phyloP scores from a whole-genome alignment of 2,113 vertebrate genomes.

The Redunca redunca region DNA sequence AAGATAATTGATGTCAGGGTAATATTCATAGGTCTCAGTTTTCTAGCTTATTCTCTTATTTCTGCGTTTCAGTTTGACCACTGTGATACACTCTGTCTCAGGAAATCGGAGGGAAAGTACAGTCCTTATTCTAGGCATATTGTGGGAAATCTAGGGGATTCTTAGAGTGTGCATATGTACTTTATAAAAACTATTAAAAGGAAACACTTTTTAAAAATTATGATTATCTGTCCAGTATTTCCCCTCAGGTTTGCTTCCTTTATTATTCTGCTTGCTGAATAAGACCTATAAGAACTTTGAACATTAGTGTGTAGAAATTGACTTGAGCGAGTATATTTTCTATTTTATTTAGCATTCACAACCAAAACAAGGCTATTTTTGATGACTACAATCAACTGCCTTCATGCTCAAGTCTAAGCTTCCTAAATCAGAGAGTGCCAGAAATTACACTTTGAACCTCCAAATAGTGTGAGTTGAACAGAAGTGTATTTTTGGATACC shows the following conservation, averaged over 20 bases:
- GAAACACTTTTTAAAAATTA: not conserved
- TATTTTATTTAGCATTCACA: conserved; percentile 61
- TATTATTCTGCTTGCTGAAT: not conserved
- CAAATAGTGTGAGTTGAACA: conserved; percentile 47
- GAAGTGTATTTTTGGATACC: conserved; percentile 70
- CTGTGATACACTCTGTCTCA: not conserved
- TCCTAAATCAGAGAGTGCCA: conserved; percentile 66
- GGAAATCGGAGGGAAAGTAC: conserved; percentile 23
- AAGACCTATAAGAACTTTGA: not conserved
- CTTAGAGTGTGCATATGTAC: not conserved
- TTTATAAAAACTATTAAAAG: not conserved
- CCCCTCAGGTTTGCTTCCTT: not conserved
- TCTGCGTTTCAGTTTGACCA: not conserved
- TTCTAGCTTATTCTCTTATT: not conserved
- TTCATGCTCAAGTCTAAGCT: conserved; percentile 64
- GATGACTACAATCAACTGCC: conserved; percentile 68
- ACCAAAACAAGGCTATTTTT: conserved; percentile 61
- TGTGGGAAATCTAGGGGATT: conserved; percentile 21
- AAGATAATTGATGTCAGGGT: not conserved
- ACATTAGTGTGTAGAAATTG: not conserved
- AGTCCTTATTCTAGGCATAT: not conserved
- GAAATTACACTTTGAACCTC: conserved; percentile 57
- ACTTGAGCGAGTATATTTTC: conserved; percentile 31
- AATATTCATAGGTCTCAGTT: not conserved
- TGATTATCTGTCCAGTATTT: not conserved